Percentiles rank a stretch among this genome's conserved stretches.
These are phyloP conservation scores for Leucoma salicis DNA, from an alignment of 2,888 invertebrate genomes.

Conservation along the genomic window DNA sequence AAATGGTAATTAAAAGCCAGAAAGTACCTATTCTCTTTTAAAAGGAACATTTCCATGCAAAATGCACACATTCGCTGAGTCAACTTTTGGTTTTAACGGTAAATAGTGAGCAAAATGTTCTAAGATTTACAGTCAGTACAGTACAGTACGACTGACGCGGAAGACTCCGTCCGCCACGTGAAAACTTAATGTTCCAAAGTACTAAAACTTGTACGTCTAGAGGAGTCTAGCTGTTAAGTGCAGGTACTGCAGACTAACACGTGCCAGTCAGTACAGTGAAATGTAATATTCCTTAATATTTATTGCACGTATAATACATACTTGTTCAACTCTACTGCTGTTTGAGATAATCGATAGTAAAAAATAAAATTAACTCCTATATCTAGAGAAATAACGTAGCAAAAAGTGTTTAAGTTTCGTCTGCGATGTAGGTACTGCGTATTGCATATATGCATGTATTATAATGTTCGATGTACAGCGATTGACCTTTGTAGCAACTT, in stretches of 20 bases:
- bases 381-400: no score
- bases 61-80: conserved; percentile 22
- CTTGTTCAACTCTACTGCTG: no score
- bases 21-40: conserved; percentile 15
- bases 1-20: conserved; percentile 23
- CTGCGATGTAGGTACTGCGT: no score
- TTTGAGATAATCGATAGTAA: no score
- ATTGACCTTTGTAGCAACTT: no score
- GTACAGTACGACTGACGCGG: conserved; percentile 33
- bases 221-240: conserved; percentile 17
- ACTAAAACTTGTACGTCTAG: conserved; percentile 54
- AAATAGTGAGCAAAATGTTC: conserved; percentile 35
- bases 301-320: no score
- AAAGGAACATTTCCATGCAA: conserved; percentile 14
- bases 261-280: no score
- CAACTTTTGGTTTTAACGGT: conserved; percentile 11
- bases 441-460: no score
- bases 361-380: no score
- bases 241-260: conserved; percentile 12
- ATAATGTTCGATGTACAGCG: no score
- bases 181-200: conserved; percentile 62
- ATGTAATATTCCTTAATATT: no score
- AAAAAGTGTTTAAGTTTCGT: no score
- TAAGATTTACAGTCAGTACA: conserved; percentile 41
- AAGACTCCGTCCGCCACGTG: conserved; percentile 44